A percentile compares a stretch with the other conserved stretches of the same genome.
Conservation (phyloP, 2,888 invertebrate species). For the Cosmopolites sordidus region DNA sequence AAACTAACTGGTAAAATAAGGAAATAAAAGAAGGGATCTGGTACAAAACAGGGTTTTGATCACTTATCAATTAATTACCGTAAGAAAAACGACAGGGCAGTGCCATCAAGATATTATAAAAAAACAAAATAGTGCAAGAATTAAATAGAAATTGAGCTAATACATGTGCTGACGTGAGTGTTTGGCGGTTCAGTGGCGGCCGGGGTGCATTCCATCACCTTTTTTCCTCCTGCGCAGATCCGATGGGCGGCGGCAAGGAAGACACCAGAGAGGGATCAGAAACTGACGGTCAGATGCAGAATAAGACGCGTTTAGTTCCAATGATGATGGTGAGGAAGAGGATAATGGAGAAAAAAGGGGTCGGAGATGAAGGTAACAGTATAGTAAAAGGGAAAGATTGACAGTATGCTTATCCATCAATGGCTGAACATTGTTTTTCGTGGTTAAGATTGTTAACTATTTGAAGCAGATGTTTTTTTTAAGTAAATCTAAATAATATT, state of each 20-base stretch:
- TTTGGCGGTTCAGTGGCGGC: conserved; percentile 42
- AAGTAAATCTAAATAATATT: too few relatives aligned
- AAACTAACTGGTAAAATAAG: too few relatives aligned
- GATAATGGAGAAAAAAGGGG: background rate
- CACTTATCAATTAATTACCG: too few relatives aligned
- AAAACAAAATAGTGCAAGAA: conserved; percentile 26
- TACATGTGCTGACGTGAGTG: conserved; percentile 46
- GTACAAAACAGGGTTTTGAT: too few relatives aligned
- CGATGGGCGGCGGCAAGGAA: conserved; percentile 48
- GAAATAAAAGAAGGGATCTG: too few relatives aligned
- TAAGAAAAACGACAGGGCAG: conserved; percentile 2
- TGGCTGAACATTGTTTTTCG: too few relatives aligned
- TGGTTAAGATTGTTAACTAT: too few relatives aligned
- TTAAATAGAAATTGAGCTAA: conserved; percentile 41
- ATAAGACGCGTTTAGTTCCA: conserved; percentile 43
- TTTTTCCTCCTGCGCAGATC: conserved; percentile 58
- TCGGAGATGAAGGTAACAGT: background rate
- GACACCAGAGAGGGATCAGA: conserved; percentile 49
- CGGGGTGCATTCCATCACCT: conserved; percentile 51
- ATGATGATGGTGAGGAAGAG: conserved; percentile 7
- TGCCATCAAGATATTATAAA: conserved; percentile 18
- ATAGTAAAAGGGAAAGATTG: too few relatives aligned
- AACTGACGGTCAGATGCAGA: conserved; percentile 43
- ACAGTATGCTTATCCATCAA: too few relatives aligned
- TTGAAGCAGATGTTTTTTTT: too few relatives aligned